Conservation (phyloP, 2,113 vertebrate genomes). For the Sialia sialis region DNA sequence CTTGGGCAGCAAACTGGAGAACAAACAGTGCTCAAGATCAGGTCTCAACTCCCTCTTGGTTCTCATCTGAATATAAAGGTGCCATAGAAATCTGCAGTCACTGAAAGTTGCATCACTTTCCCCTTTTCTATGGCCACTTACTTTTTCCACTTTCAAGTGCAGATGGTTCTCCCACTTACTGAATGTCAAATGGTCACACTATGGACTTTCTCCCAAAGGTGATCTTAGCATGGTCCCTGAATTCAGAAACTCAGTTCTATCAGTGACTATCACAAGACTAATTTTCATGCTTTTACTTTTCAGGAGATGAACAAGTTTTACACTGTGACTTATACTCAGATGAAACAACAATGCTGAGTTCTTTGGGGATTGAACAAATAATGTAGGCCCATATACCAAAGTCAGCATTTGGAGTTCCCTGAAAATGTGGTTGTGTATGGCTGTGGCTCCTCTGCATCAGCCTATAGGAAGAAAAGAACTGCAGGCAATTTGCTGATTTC, state of each 20-base stretch:
- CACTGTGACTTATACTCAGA: not conserved
- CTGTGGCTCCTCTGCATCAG: not conserved
- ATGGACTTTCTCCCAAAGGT: not conserved
- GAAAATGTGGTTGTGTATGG: not conserved
- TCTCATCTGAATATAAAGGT: not conserved
- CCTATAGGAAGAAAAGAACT: not conserved
- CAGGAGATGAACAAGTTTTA: not conserved
- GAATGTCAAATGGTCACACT: not conserved
- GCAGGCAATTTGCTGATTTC: not conserved
- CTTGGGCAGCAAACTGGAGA: not conserved
- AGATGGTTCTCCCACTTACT: not conserved
- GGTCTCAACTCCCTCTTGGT: not conserved
- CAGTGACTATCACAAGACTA: not conserved
- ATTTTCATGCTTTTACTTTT: not conserved
- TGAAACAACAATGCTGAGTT: not conserved
- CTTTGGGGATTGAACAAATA: not conserved
- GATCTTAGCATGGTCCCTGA: not conserved
- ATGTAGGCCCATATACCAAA: not conserved
- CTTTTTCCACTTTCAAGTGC: not conserved
- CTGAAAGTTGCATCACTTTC: not conserved
- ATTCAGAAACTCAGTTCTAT: not conserved
- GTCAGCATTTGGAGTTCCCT: not conserved
- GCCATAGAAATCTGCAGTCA: not conserved
- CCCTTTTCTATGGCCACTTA: not conserved
- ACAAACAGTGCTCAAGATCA: not conserved